Evolutionary conservation across 2,113 vertebrate species (phyloP), one percentile per base, ranked within the genome.

Genomic region (Cairina moschata): DNA sequence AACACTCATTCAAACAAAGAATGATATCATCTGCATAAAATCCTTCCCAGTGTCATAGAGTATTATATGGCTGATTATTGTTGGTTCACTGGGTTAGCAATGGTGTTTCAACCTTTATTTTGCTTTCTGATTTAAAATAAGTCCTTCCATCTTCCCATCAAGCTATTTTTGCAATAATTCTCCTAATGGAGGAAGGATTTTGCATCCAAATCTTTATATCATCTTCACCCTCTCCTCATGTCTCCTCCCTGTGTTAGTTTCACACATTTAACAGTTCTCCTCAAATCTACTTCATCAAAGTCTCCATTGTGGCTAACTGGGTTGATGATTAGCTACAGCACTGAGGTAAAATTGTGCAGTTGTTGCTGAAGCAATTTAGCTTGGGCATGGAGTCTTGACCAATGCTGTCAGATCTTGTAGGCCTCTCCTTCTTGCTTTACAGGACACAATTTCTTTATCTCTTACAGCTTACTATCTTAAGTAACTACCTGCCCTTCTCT

Each of bases 11-110:
- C 90, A 91, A 92, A 96, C 83, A 48, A 60, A 90, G 88, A 93
- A 72, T 97, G 69, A 96, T 86, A 96, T 97, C 90, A 95, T 90
- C 88, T 72, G 69, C 90, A 86, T 75, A 84, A 95, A 96, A 93
- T 95, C 90, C 76, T 90, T 94, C 63, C 86, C 76, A 88, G 48
- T 93, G 88, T 94, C 80, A 92, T 84, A 78, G 60, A 81, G 56
- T 65, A 72, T 83, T 81, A 83, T 88, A 67, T 68, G 63, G 48
- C 58, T 91, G 83, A 93, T 95, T 92, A 95, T 84, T 86, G 72
- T 83, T 93, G 66, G 76, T 93, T 90, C 80, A 60, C 65, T 75
- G 86, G 79, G 34, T 90, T 75, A 79, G 54, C 6, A 44, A 78
- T 25, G 36, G 40, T 54, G 48, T 62, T 91, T 88, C 83, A 94